Conservation (phyloP, 2,113 vertebrate species). For the Pomatostomus ruficeps region DNA sequence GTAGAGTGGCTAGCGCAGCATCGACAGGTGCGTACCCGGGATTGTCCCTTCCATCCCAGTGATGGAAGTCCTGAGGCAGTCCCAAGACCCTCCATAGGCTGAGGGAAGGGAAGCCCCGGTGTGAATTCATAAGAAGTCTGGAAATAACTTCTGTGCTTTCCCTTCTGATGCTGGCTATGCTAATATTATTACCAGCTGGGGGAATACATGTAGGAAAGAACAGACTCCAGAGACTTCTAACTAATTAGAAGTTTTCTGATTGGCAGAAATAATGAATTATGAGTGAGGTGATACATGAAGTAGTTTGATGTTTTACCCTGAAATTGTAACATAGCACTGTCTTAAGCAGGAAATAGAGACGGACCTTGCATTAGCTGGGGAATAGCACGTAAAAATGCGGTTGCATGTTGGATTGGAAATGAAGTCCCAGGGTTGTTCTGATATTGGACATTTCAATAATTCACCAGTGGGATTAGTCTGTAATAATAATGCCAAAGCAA, state of each 20-base stretch:
- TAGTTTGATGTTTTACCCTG: background rate
- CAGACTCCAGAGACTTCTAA: background rate
- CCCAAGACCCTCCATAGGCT: rapidly evolving
- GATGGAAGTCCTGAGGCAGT: background rate
- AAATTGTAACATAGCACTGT: background rate
- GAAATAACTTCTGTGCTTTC: background rate
- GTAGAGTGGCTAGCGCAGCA: too few relatives aligned
- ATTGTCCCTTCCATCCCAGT: too few relatives aligned
- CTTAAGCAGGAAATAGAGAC: background rate
- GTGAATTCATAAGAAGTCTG: background rate
- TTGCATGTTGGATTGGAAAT: background rate
- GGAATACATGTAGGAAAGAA: background rate
- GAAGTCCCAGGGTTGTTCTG: background rate
- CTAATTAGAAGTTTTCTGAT: background rate
- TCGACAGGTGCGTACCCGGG: rapidly evolving
- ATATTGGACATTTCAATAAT: background rate
- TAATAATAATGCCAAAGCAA: background rate
- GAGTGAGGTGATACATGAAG: background rate
- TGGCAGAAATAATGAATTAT: background rate
- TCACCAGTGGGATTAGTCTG: background rate
- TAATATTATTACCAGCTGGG: background rate
- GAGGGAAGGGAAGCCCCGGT: background rate
- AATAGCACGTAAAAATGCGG: rapidly evolving
- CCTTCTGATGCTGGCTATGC: background rate
- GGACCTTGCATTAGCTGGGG: background rate